A percentile compares a stretch with the other conserved stretches of the same genome.
Conservation (phyloP, 2,797 vertebrate species). For the Sarcoramphus papa region DNA sequence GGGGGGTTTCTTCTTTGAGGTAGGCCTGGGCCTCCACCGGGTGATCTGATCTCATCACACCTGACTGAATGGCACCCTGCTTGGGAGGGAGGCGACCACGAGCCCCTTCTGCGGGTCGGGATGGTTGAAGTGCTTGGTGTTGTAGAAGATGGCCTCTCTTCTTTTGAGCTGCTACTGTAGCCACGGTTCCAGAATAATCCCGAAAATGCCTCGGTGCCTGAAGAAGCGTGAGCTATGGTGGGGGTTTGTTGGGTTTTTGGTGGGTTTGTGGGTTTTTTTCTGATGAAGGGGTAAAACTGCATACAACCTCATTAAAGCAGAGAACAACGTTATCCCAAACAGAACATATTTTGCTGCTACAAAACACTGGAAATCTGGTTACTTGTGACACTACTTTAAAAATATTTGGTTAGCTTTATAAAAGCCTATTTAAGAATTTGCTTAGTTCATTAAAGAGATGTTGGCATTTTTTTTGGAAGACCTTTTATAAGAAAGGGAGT, state of each 20-base stretch:
- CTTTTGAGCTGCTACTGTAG: background rate
- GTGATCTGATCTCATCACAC: background rate
- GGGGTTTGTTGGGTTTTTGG: background rate
- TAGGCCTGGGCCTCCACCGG: too few relatives aligned
- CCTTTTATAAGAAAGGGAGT: background rate
- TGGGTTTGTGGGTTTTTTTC: background rate
- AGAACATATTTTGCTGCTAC: background rate
- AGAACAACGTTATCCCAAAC: background rate
- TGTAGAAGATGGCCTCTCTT: too few relatives aligned
- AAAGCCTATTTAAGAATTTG: background rate
- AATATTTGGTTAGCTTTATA: background rate
- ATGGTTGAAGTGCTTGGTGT: background rate
- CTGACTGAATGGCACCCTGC: background rate
- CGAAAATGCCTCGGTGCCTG: background rate
- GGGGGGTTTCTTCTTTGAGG: background rate
- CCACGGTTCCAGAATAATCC: background rate
- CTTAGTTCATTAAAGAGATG: background rate
- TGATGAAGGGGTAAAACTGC: background rate
- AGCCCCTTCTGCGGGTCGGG: fast-evolving
- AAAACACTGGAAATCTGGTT: background rate
- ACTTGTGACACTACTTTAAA: background rate
- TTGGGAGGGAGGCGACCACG: background rate
- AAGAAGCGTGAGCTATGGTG: background rate
- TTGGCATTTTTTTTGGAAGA: background rate
- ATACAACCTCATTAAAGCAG: background rate